Percentiles rank a stretch among this genome's conserved stretches.
Conservation (phyloP, 2,113 vertebrate genomes). For the Blennius ocellaris region DNA sequence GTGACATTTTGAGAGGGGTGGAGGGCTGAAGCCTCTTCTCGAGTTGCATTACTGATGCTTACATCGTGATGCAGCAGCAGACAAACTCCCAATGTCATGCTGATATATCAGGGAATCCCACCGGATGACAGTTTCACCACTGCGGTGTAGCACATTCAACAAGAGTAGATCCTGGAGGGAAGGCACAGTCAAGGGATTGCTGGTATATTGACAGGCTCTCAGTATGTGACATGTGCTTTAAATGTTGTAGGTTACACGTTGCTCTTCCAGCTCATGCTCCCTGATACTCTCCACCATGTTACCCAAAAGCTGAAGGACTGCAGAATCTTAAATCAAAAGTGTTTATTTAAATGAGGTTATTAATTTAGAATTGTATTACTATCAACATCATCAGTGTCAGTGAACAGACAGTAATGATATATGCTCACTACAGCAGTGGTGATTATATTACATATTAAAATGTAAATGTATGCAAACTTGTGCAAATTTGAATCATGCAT, state of each 20-base stretch:
- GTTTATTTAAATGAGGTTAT: slow-evolving; percentile 9
- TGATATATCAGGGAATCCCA: slow-evolving; percentile 37
- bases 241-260: neutral
- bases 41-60: slow-evolving; percentile 31
- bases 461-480: slow-evolving; percentile 40
- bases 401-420: slow-evolving; percentile 7
- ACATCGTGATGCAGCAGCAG: slow-evolving; percentile 35
- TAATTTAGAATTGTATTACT: slow-evolving; percentile 8
- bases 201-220: slow-evolving; percentile 2
- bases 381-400: slow-evolving; percentile 6
- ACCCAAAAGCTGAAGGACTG: neutral
- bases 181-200: neutral
- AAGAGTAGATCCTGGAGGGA: slow-evolving; percentile 18
- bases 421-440: neutral
- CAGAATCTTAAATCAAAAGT: slow-evolving; percentile 27
- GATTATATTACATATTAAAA: neutral
- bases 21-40: slow-evolving; percentile 3
- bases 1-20: neutral
- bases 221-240: neutral
- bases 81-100: slow-evolving; percentile 23
- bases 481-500: slow-evolving; percentile 28
- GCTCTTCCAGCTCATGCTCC: neutral
- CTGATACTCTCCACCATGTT: slow-evolving; percentile 6
- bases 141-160: slow-evolving; percentile 20
- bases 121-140: slow-evolving; percentile 8